A percentile compares a stretch with the other conserved stretches of the same genome.
Evolutionary conservation across 1,140 invertebrate species (phyloP).

Genomic region (Ectropis grisescens): DNA sequence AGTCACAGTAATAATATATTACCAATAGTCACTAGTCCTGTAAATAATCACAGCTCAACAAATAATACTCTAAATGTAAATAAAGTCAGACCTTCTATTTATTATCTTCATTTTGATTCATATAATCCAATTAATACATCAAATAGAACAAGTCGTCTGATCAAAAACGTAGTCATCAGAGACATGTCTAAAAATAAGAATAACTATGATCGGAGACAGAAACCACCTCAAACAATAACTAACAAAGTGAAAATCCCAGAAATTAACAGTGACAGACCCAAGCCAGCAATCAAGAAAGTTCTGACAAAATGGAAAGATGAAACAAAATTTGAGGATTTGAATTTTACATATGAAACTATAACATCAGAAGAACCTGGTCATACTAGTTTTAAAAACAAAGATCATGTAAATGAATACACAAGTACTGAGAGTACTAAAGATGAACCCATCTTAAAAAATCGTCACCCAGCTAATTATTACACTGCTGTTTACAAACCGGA

Average conservation of each 20-base stretch:
- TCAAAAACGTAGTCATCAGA: neutral
- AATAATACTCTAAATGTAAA: too few relatives aligned
- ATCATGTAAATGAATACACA: constrained; percentile 5
- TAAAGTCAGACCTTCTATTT: too few relatives aligned
- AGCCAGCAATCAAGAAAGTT: constrained; percentile 48
- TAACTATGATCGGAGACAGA: too few relatives aligned
- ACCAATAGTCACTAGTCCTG: constrained; percentile 20
- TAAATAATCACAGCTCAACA: constrained; percentile 10
- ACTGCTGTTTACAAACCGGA: constrained; percentile 19
- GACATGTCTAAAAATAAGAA: too few relatives aligned
- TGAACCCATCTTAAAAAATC: neutral
- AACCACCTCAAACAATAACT: too few relatives aligned
- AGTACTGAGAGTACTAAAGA: constrained; percentile 13
- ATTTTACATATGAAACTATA: constrained; percentile 26
- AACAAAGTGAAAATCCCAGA: too few relatives aligned
- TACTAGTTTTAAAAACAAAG: constrained; percentile 4
- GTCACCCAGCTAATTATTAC: constrained; percentile 11
- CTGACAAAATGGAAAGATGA: constrained; percentile 55
- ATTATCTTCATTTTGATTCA: neutral
- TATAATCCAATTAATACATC: too few relatives aligned
- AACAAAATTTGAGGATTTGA: constrained; percentile 40
- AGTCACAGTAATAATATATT: constrained; percentile 16
- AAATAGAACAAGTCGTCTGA: constrained; percentile 12
- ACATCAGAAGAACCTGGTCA: constrained; percentile 18
- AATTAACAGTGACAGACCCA: constrained; percentile 4